phyloP scores from a whole-genome alignment of 2,113 vertebrate genomes.

The Craseonycteris thonglongyai region DNA sequence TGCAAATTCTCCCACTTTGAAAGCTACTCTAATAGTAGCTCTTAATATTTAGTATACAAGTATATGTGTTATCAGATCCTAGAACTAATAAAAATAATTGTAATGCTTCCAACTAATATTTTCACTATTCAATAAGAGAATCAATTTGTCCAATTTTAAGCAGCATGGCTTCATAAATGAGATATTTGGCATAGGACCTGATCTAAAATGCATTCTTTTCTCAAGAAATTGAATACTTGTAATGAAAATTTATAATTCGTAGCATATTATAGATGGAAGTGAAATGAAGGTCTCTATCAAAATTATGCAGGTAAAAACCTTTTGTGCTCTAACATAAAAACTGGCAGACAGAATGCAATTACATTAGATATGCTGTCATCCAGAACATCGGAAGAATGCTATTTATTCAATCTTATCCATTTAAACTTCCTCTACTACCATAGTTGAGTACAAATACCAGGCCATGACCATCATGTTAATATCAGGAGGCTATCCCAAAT shows the following conservation, averaged over 20 bases:
- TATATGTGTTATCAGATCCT: not conserved
- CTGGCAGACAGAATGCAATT: constrained; percentile 66
- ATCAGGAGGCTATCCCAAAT: constrained; percentile 40
- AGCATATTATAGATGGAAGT: constrained; percentile 46
- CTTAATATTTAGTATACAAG: constrained; percentile 35
- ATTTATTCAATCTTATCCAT: constrained; percentile 63
- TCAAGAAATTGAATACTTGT: constrained; percentile 48
- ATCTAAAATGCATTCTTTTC: constrained; percentile 62
- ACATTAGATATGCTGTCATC: constrained; percentile 58
- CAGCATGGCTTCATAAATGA: constrained; percentile 42
- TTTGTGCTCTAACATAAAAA: constrained; percentile 54
- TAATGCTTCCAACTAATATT: constrained; percentile 42
- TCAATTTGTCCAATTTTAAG: constrained; percentile 57
- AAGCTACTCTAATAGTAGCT: constrained; percentile 4
- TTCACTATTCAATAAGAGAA: constrained; percentile 54
- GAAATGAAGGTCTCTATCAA: constrained; percentile 62
- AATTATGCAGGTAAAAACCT: constrained; percentile 63
- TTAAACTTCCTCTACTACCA: constrained; percentile 38
- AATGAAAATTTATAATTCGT: constrained; percentile 64
- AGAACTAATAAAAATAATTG: constrained; percentile 27
- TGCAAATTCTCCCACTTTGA: constrained; percentile 27
- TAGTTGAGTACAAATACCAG: constrained; percentile 59
- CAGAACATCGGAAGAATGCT: constrained; percentile 59
- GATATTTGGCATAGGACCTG: constrained; percentile 41
- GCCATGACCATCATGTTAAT: constrained; percentile 53